Percentiles rank a stretch among this genome's conserved stretches.
Conservation (phyloP, 2,797 vertebrate species). For the Pterois miles region DNA sequence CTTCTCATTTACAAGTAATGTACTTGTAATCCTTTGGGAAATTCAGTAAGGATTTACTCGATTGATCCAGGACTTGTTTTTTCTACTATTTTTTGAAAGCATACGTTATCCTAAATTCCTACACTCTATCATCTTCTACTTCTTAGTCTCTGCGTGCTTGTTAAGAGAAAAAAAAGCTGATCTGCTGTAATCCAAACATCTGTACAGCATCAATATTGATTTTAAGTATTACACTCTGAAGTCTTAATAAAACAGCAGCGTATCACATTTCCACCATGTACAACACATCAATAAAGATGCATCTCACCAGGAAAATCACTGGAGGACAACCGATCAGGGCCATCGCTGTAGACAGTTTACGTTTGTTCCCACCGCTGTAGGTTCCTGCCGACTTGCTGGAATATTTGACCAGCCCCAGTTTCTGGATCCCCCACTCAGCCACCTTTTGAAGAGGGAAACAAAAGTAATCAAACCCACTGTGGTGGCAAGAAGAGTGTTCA, state of each 20-base stretch:
- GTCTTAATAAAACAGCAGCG: constrained; percentile 15
- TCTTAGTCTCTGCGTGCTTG: constrained; percentile 5
- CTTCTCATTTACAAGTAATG: constrained; percentile 47
- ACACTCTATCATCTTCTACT: not conserved
- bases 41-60: constrained; percentile 39
- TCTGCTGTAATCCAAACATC: constrained; percentile 37
- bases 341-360: constrained; percentile 97
- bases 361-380: constrained; percentile 96
- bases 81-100: not conserved
- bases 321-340: constrained; percentile 95
- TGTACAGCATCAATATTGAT: constrained; percentile 36
- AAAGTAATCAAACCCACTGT: not conserved
- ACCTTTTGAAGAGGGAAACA: constrained; percentile 81
- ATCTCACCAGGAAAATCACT: constrained; percentile 94
- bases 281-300: constrained; percentile 6
- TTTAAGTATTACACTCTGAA: constrained; percentile 30
- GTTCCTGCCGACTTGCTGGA: constrained; percentile 92
- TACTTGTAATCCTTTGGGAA: constrained; percentile 53
- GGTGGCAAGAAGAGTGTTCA: constrained; percentile 23
- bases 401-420: constrained; percentile 92
- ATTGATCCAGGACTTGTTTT: constrained; percentile 30
- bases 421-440: constrained; percentile 97
- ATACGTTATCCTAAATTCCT: not conserved
- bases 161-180: constrained; percentile 9
- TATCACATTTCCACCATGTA: not conserved